phyloP scores from a whole-genome alignment of 2,797 vertebrate species.

The Danio choprae region DNA sequence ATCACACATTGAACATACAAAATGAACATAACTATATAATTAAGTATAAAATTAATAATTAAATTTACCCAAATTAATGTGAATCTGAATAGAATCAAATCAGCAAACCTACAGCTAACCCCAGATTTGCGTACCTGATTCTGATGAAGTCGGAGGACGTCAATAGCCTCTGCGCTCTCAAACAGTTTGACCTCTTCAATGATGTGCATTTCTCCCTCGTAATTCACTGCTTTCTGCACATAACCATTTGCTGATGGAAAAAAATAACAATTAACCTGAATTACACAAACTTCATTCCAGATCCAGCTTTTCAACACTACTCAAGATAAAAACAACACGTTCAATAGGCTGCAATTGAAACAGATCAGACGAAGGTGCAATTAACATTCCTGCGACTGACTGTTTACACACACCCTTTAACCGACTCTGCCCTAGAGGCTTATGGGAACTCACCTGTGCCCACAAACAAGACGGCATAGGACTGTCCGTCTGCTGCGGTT shows the following conservation, averaged over 20 bases:
- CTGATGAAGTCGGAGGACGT: conserved; percentile 74
- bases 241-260: conserved; percentile 77
- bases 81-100: background rate
- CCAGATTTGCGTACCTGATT: conserved; percentile 68
- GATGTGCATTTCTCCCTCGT: conserved; percentile 78
- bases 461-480: conserved; percentile 77
- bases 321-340: background rate
- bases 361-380: conserved; percentile 5
- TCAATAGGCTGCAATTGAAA: background rate
- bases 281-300: background rate
- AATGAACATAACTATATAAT: too few relatives aligned
- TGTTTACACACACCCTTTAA: conserved; percentile 28
- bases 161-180: conserved; percentile 67
- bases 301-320: background rate
- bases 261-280: conserved; percentile 28
- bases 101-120: background rate
- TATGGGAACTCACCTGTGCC: conserved; percentile 75
- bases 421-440: conserved; percentile 21
- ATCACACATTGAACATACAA: too few relatives aligned
- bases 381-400: conserved; percentile 18
- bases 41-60: too few relatives aligned
- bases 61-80: background rate
- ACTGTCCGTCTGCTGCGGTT: conserved; percentile 70
- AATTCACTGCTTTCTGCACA: conserved; percentile 82
- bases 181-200: conserved; percentile 82